Evolutionary conservation across 2,113 vertebrate species (phyloP), one percentile per base, ranked within the genome.

Genomic region (Pyxicephalus adspersus): DNA sequence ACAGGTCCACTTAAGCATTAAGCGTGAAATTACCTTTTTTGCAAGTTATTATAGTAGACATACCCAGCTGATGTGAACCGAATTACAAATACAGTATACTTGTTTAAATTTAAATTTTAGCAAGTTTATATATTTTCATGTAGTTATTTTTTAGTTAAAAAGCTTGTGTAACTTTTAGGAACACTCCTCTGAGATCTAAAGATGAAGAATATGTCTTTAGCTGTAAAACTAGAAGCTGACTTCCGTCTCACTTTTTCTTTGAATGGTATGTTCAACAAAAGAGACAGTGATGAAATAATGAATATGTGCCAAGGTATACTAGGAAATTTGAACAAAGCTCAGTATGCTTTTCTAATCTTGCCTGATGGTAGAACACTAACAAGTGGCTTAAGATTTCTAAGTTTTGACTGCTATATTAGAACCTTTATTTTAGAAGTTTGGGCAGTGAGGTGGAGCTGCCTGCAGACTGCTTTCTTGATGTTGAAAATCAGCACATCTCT

Each of bases 281-380:
- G 26, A 75, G 18, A n/a, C 57, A 60, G 57, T 28, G 38, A 64
- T 64, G 60, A 63, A 77, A 66, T 55, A 55, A 77, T 65, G 60
- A 76, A 64, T 64, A 23, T 34, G 18, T 77, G 50, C 50, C 45
- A 55, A 31, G 50, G 61, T 77, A 38, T 23, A 77, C 20, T 77
- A 55, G 15, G 20, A 54, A 60, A 28, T 26, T 63, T 76, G 31
- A 23, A 63, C 34, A 77, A 77, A 64, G 25, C 61, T 54, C 22
- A 17, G 4, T 51, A 23, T 52, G 22, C 9, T 64, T 54, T 63
- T 20, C 25, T 54, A 45, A 50, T 52, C 45, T 25, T 15, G 16
- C 45, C 52, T 29, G 25, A 34, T 64, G 51, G 9, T 6, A 64
- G 63, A 55, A 68, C 15, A 50, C 18, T 45, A n/a, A 38, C n/a